Evolutionary conservation across 2,113 vertebrate species (phyloP).

Genomic region (Sula dactylatra): DNA sequence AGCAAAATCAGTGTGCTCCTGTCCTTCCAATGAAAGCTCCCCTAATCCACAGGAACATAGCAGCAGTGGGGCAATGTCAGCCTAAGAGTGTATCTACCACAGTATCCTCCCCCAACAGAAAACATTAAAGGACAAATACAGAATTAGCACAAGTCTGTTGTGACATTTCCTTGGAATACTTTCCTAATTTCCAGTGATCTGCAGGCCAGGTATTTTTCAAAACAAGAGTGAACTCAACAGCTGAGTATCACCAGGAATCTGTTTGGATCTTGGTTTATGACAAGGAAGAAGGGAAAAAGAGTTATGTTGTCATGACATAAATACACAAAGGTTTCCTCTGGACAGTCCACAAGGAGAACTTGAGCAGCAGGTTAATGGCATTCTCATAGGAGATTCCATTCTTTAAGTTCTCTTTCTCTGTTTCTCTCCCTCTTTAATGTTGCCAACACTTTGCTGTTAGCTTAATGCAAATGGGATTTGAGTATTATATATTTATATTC

Average conservation of each 20-base stretch:
- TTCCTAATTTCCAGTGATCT: background rate
- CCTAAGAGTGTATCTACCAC: background rate
- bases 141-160: background rate
- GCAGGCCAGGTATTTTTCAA: background rate
- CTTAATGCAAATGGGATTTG: background rate
- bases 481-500: background rate
- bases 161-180: background rate
- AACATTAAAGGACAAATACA: background rate
- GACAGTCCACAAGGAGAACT: background rate
- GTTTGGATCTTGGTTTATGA: background rate
- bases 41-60: background rate
- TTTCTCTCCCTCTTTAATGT: background rate
- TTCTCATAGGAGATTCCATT: background rate
- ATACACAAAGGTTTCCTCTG: background rate
- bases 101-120: background rate
- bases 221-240: background rate
- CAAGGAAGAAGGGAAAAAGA: background rate
- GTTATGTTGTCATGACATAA: background rate
- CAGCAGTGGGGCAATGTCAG: background rate
- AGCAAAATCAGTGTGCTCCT: background rate
- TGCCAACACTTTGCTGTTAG: background rate
- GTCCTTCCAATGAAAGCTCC: background rate
- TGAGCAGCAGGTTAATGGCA: background rate
- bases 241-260: background rate
- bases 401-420: background rate